These are phyloP conservation scores for Lasioglossum lativentre DNA, from an alignment of 2,888 invertebrate genomes.

Conservation along the genomic window DNA sequence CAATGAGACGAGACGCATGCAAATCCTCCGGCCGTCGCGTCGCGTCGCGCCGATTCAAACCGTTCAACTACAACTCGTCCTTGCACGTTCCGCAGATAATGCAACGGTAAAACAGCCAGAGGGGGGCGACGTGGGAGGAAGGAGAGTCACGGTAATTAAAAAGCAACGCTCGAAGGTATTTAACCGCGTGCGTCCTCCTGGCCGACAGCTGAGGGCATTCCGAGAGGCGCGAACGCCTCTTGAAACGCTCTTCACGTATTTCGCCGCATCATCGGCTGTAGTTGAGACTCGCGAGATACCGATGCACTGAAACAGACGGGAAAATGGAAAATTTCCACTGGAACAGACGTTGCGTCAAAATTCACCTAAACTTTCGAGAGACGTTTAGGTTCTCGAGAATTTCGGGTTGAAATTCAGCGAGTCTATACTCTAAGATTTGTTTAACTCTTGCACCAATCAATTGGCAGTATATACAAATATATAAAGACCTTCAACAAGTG, in stretches of 20 bases:
- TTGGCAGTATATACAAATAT: background rate
- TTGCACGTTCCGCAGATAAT: slow-evolving; percentile 38
- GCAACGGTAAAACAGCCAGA: slow-evolving; percentile 13
- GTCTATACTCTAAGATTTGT: too few relatives aligned
- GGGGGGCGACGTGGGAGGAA: background rate
- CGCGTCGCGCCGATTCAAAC: slow-evolving; percentile 10
- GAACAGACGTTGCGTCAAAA: background rate
- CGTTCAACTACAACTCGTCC: slow-evolving; percentile 32
- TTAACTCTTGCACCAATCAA: background rate
- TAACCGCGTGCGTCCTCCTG: slow-evolving; percentile 31
- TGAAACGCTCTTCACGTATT: slow-evolving; percentile 30
- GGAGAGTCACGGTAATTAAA: slow-evolving; percentile 33
- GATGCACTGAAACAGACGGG: background rate
- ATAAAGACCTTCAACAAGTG: background rate
- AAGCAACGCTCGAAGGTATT: slow-evolving; percentile 44
- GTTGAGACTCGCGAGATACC: slow-evolving; percentile 3
- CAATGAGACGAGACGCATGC: slow-evolving; percentile 34
- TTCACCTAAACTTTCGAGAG: background rate
- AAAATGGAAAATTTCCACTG: background rate
- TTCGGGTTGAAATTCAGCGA: too few relatives aligned
- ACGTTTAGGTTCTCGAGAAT: background rate
- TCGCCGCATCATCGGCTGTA: slow-evolving; percentile 48
- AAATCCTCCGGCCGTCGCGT: slow-evolving; percentile 29
- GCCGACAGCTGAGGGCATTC: slow-evolving; percentile 40
- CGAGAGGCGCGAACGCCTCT: slow-evolving; percentile 38